Evolutionary conservation across 2,888 invertebrate species (phyloP).

Genomic region (Dromius quadrimaculatus): DNA sequence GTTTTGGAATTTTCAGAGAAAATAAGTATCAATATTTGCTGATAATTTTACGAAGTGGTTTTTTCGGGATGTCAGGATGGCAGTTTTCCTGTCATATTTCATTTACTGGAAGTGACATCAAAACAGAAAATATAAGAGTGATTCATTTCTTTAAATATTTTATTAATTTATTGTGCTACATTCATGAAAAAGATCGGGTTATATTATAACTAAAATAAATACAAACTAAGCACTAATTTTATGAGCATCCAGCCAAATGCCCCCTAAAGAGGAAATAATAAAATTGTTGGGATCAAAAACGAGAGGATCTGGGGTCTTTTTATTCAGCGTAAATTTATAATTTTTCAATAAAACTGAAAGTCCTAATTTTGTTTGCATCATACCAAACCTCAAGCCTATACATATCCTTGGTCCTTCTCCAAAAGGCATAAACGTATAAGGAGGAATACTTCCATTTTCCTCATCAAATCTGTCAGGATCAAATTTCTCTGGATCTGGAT

Average conservation of each 20-base stretch:
- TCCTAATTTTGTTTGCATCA: constrained; percentile 28
- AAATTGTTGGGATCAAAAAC: constrained; percentile 51
- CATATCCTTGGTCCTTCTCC: constrained; percentile 41
- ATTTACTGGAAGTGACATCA: too few relatives aligned
- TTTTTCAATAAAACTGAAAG: constrained; percentile 4
- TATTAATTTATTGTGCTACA: too few relatives aligned
- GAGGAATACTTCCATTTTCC: constrained; percentile 5
- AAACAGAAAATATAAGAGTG: too few relatives aligned
- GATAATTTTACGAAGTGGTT: too few relatives aligned
- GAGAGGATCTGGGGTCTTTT: constrained; percentile 56
- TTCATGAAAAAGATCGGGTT: too few relatives aligned
- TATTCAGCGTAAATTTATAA: constrained; percentile 54
- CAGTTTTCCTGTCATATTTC: too few relatives aligned
- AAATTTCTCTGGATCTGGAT: constrained; percentile 51
- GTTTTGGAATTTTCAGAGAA: too few relatives aligned
- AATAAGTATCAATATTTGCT: too few relatives aligned
- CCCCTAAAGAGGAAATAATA: constrained; percentile 50
- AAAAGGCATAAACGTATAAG: constrained; percentile 20
- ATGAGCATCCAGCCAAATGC: constrained; percentile 53
- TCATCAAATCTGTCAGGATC: constrained; percentile 52
- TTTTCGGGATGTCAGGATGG: too few relatives aligned
- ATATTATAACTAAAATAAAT: not conserved
- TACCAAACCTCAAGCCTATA: constrained; percentile 24
- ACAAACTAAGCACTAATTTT: not conserved
- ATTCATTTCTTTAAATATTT: too few relatives aligned